Base-by-base conservation (phyloP, 2,113 vertebrate species). In the Sander lucioperca region DNA sequence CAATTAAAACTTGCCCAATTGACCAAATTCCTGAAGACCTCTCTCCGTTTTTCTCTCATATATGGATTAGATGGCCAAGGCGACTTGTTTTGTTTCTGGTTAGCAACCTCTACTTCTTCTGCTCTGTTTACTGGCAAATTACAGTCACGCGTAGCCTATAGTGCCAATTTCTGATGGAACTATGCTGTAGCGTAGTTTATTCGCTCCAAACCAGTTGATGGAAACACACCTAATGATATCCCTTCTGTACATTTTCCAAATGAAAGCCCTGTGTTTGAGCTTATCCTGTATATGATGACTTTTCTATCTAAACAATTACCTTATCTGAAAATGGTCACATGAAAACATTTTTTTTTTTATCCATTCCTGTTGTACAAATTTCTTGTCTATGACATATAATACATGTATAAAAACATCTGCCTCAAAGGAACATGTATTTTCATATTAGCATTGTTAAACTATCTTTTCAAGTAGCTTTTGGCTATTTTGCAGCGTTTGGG, bases 231-330 rank as follows among this genome's bases (percentile, higher is more conserved):
- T 39, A 10, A 10, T 48, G 23, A 13, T 21, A 7, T 13, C 7
- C 25, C 9, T 43, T 71, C 48, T 59, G 3, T 19, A 45, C 36
- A 47, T 72, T 69, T 79, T 56, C 23, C 16, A 53, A 30, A 79
- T 16, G 57, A 62, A 18, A 43, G 0, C 7, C n/a, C 2, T 54
- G 33, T 61, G 15, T 53, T 78, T 69, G n/a, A 54, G 12, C 23
- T 63, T n/a, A 23, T 63, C 8, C 1, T 79, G 21, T 36, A 51
- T 2, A 39, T 33, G 48, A 45, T 64, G 61, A 53, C 50, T 54
- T 54, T 50, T 79, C 15, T 25, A 5, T 27, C 21, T 9, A 2
- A 68, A 53, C 48, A 64, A 27, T 39, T 21, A 23, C 25, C 33
- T 27, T 11, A 16, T 54, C 33, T 14, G 18, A 33, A 57, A 30